phyloP scores from a whole-genome alignment of 2,113 vertebrate genomes.

The Vanacampus margaritifer region DNA sequence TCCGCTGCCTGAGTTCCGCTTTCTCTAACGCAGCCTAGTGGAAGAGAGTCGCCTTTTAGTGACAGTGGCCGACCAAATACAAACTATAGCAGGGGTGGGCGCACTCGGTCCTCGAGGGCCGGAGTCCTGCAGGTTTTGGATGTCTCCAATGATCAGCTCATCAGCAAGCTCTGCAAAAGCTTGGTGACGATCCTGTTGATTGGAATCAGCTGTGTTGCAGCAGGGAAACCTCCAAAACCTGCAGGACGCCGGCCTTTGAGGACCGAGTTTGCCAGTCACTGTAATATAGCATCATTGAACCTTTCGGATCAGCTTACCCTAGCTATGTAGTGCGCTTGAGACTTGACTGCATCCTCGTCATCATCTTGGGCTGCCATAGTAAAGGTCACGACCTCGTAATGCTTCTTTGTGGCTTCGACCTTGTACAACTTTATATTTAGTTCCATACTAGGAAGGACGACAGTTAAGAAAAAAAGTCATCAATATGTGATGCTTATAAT shows the following conservation, averaged over 20 bases:
- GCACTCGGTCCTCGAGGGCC: no score
- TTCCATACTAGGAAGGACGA: conserved; percentile 70
- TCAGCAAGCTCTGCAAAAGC: no score
- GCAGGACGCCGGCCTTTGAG: no score
- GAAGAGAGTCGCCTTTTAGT: background rate
- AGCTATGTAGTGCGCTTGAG: conserved; percentile 83
- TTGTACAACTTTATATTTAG: conserved; percentile 82
- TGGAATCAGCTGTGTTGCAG: no score
- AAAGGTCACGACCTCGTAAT: conserved; percentile 81
- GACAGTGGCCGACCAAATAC: background rate
- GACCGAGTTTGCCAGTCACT: no score
- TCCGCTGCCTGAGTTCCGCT: conserved; percentile 80
- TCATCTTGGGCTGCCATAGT: conserved; percentile 78
- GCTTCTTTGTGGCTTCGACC: conserved; percentile 81
- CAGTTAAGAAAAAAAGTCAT: no score
- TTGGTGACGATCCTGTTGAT: no score
- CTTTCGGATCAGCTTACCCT: conserved; percentile 72
- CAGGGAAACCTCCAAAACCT: no score
- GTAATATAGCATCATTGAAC: background rate
- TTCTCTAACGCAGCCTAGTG: conserved; percentile 88
- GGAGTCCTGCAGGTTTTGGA: no score
- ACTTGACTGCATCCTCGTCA: conserved; percentile 77
- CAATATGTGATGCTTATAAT: no score
- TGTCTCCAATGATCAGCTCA: no score
- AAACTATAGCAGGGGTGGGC: no score